Conservation (phyloP, 2,797 vertebrate species). For the Diglossa cyanea region DNA sequence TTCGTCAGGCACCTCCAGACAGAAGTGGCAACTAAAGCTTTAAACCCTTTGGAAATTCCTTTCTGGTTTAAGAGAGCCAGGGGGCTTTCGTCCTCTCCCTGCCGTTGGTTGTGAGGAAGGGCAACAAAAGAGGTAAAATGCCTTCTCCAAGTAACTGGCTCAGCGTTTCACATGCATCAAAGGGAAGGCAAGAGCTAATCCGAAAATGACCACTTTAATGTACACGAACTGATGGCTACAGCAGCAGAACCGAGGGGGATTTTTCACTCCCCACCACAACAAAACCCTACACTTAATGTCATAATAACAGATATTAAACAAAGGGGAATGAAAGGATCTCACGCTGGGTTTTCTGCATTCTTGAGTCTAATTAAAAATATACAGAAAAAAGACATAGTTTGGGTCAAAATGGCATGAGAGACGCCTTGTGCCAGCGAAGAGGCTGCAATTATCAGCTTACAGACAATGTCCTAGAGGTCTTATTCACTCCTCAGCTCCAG, state of each 20-base stretch:
- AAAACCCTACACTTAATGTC: slow-evolving; percentile 68
- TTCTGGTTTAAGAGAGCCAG: slow-evolving; percentile 53
- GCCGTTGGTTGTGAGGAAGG: slow-evolving; percentile 47
- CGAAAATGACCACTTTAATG: slow-evolving; percentile 67
- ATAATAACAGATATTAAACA: slow-evolving; percentile 71
- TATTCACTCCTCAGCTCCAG: background rate
- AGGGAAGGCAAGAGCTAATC: slow-evolving; percentile 56
- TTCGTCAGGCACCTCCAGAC: slow-evolving; percentile 55
- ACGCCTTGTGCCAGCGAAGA: slow-evolving; percentile 87
- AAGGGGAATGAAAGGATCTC: slow-evolving; percentile 69
- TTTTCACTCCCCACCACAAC: slow-evolving; percentile 40
- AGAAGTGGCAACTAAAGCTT: slow-evolving; percentile 38
- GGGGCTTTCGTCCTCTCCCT: slow-evolving; percentile 47
- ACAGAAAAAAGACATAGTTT: slow-evolving; percentile 66
- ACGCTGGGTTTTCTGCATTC: slow-evolving; percentile 80
- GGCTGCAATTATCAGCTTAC: slow-evolving; percentile 93
- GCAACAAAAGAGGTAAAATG: slow-evolving; percentile 73
- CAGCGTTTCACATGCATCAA: slow-evolving; percentile 61
- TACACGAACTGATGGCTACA: slow-evolving; percentile 47
- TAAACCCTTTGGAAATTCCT: slow-evolving; percentile 65
- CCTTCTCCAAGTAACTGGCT: slow-evolving; percentile 73
- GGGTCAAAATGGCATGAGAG: slow-evolving; percentile 87
- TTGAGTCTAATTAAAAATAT: slow-evolving; percentile 74
- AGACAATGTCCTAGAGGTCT: slow-evolving; percentile 1
- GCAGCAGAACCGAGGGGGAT: slow-evolving; percentile 42